Evolutionary conservation across 2,113 vertebrate genomes (phyloP).

Genomic region (Dicentrarchus labrax): DNA sequence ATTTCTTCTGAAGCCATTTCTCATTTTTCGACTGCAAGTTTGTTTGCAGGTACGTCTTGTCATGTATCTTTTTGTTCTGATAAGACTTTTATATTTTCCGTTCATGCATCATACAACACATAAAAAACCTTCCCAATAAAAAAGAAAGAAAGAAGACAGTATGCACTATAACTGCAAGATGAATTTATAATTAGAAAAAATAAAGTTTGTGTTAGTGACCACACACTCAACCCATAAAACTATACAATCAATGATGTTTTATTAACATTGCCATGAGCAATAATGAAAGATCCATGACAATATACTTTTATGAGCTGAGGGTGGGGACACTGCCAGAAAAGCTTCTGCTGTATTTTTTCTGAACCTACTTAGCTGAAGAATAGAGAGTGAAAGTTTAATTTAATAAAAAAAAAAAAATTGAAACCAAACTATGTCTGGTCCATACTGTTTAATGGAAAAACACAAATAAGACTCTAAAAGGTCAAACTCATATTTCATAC

Average conservation of each 20-base stretch:
- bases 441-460: background rate
- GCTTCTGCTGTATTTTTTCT: background rate
- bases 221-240: background rate
- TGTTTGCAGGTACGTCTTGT: background rate
- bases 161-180: background rate
- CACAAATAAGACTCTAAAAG: background rate
- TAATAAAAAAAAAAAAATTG: too few relatives aligned
- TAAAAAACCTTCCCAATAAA: background rate
- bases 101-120: background rate
- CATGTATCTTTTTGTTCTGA: background rate
- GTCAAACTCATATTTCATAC: background rate
- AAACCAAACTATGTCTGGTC: too few relatives aligned
- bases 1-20: background rate
- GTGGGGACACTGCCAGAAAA: background rate
- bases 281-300: constrained; percentile 11
- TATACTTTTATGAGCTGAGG: background rate
- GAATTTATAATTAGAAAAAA: constrained; percentile 1
- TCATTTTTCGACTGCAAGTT: background rate
- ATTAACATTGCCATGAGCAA: background rate
- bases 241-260: background rate
- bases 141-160: too few relatives aligned
- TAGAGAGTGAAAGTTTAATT: background rate
- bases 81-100: background rate
- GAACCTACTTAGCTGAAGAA: background rate
- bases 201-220: background rate